A percentile compares a stretch with the other conserved stretches of the same genome.
phyloP scores from a whole-genome alignment of 2,113 vertebrate genomes.

The Salvelinus namaycush region DNA sequence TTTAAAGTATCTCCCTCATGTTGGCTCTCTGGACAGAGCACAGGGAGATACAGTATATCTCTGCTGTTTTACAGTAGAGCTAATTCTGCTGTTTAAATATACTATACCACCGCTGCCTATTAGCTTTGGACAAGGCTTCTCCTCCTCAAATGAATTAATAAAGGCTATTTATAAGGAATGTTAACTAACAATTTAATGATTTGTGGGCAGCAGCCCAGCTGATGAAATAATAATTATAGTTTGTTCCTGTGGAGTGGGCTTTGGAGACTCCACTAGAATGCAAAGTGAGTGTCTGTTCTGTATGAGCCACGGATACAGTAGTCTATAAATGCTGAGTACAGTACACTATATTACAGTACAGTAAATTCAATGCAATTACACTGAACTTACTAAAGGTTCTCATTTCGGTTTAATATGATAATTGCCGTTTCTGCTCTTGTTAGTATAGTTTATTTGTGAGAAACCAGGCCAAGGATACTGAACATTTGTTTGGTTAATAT shows the following conservation, averaged over 20 bases:
- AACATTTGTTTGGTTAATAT: not conserved
- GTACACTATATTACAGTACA: too few relatives aligned
- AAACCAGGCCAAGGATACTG: not conserved
- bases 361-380: too few relatives aligned
- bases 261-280: constrained; percentile 65
- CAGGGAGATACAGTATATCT: constrained; percentile 25
- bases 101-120: constrained; percentile 81
- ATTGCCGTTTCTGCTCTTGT: too few relatives aligned
- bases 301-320: too few relatives aligned
- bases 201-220: constrained; percentile 79
- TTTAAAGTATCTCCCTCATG: too few relatives aligned
- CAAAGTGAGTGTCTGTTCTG: constrained; percentile 35
- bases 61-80: not conserved
- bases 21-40: not conserved
- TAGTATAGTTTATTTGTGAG: too few relatives aligned
- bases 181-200: constrained; percentile 81
- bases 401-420: too few relatives aligned
- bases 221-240: constrained; percentile 79
- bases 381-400: too few relatives aligned
- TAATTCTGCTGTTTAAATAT: constrained; percentile 65
- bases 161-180: constrained; percentile 81
- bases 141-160: constrained; percentile 79
- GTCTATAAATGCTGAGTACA: too few relatives aligned
- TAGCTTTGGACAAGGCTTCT: constrained; percentile 66
- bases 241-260: constrained; percentile 64